phyloP scores from a whole-genome alignment of 64 coral and sea anemone genomes.

The Montipora cactus region DNA sequence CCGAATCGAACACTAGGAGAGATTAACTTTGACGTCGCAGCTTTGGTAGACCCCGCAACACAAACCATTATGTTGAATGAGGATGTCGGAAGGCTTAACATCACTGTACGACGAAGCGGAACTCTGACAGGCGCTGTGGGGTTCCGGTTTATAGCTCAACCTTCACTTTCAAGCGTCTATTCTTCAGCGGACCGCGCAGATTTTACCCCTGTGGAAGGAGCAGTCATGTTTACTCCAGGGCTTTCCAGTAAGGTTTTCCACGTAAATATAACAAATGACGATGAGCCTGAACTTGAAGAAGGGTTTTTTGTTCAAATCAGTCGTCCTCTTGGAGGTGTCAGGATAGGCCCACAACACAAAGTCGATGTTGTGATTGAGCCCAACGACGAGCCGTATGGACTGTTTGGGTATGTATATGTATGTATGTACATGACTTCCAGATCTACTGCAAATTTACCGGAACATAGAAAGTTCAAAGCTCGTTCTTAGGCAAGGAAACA shows the following conservation, averaged over 20 bases:
- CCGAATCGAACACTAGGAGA: slow-evolving; percentile 80
- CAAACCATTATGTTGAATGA: slow-evolving; percentile 71
- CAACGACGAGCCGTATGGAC: slow-evolving; percentile 90
- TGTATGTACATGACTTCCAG: neutral
- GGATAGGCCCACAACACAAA: slow-evolving; percentile 67
- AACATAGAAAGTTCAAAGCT: no score
- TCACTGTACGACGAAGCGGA: slow-evolving; percentile 67
- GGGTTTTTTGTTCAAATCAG: slow-evolving; percentile 82
- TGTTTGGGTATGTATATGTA: slow-evolving; percentile 87
- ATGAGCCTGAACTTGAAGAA: slow-evolving; percentile 74
- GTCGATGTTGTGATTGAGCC: slow-evolving; percentile 83
- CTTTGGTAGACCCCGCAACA: slow-evolving; percentile 58
- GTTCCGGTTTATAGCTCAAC: slow-evolving; percentile 63
- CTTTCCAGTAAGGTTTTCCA: slow-evolving; percentile 36
- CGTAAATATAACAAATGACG: slow-evolving; percentile 83
- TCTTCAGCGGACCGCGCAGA: slow-evolving; percentile 49
- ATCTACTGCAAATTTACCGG: neutral
- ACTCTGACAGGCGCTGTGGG: slow-evolving; percentile 59
- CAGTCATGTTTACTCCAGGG: slow-evolving; percentile 49
- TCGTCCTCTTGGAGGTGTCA: slow-evolving; percentile 79
- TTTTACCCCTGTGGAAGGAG: slow-evolving; percentile 66
- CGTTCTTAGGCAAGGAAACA: no score
- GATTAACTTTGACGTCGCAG: slow-evolving; percentile 78
- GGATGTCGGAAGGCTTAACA: slow-evolving; percentile 32
- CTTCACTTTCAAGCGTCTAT: slow-evolving; percentile 6